Base-by-base conservation (phyloP, 1,140 invertebrate genomes). In the Drosophila equinoxialis region DNA sequence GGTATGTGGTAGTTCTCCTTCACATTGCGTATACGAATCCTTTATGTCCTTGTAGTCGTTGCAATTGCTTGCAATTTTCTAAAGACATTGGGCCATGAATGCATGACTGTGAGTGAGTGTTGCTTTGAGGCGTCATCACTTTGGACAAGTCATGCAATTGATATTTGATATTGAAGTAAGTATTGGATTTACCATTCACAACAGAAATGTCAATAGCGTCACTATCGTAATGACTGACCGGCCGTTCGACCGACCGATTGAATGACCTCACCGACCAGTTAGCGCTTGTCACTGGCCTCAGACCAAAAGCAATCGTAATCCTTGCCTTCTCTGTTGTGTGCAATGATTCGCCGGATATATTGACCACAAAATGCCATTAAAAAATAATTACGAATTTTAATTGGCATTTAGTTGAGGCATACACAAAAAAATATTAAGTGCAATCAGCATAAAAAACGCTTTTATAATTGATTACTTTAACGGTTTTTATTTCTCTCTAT, bases 361-460 rank as follows among this genome's bases (percentile, higher is more conserved):
- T 87, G 80, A 87, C 83, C 83, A 83, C 84, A 89, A 89, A 87
- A 87, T 83, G 79, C 83, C 80, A 87, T 87, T 87, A 87, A 89
- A 87, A 87, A 87, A 87, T 87, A 87, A 87, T 87, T 87, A 89
- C 84, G 79, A 30, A 83, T 89, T 86, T 87, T 87, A 87, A 87
- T 83, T 87, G 83, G 69, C 84, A 87, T 89, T 89, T 87, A 83
- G 76, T 87, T 87, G 72, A 59, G 73, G 69, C 76, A 60, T 35
- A 41, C 20, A 37, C 35, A 37, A 62, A 76, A 72, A 72, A 74
- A 77, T 71, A 77, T 77, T 61, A 77, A 77, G 75, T 77, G 75
- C 74, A 77, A 65, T 77, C 68, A 77, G 77, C 74, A 77, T 77
- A 65, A 77, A 77, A 77, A 77, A 66, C 60, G 73, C 68, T 74